A percentile compares a stretch with the other conserved stretches of the same genome.
Evolutionary conservation across 2,888 invertebrate genomes (phyloP).

Genomic region (Leucoptera coffeella): DNA sequence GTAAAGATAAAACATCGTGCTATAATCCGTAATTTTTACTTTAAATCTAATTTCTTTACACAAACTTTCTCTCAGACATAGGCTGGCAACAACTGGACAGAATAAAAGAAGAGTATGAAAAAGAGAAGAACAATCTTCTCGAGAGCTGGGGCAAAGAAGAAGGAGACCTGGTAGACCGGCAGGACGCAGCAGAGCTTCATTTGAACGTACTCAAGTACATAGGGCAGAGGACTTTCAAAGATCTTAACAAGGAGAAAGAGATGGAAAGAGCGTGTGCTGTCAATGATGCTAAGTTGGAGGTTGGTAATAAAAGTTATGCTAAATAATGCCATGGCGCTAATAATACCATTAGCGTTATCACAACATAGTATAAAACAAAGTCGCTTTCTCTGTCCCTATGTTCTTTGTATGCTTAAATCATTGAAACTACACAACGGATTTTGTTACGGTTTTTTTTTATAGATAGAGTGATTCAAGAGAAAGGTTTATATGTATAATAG

Average conservation of each 20-base stretch:
- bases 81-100: constrained; percentile 51
- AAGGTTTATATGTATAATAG: no score
- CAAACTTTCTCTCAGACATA: constrained; percentile 27
- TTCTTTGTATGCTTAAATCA: no score
- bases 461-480: no score
- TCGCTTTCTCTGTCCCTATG: no score
- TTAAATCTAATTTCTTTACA: constrained; percentile 3
- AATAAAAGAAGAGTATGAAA: constrained; percentile 47
- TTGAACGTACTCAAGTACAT: constrained; percentile 55
- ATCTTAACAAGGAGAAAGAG: constrained; percentile 17
- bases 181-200: constrained; percentile 50
- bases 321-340: no score
- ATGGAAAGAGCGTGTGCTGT: constrained; percentile 23
- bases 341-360: no score
- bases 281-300: constrained; percentile 37
- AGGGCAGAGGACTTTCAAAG: constrained; percentile 34
- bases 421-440: no score
- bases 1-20: no score
- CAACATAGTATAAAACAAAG: no score
- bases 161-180: constrained; percentile 33
- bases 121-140: constrained; percentile 47
- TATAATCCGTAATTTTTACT: background rate
- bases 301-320: constrained; percentile 9
- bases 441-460: no score
- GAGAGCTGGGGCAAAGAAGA: constrained; percentile 52